These are phyloP conservation scores for Microcebus murinus DNA, from an alignment of 2,113 vertebrate species.

Conservation along the genomic window DNA sequence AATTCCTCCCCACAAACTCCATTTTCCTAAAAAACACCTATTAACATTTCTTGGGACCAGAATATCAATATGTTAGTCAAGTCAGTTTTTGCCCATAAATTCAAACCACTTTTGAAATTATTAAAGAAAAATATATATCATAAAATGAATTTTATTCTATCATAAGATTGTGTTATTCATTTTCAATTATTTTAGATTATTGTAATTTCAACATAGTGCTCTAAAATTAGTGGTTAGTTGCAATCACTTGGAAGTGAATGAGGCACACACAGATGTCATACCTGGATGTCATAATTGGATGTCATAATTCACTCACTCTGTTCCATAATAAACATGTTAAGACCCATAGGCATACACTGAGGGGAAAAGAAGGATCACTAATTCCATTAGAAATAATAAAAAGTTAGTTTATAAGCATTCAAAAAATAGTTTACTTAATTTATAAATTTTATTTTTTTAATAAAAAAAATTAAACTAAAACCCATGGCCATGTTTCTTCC, in stretches of 20 bases:
- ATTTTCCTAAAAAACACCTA: neutral
- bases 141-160: neutral
- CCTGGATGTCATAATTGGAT: too few species aligned
- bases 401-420: neutral
- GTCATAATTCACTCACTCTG: neutral
- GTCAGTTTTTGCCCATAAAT: neutral
- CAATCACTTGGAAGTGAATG: neutral
- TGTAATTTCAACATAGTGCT: neutral
- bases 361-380: neutral
- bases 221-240: neutral
- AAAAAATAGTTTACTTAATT: neutral
- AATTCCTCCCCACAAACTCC: neutral
- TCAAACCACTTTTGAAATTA: slow-evolving; percentile 29
- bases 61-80: neutral
- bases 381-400: neutral
- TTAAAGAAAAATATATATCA: neutral
- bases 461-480: neutral
- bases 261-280: neutral
- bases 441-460: neutral
- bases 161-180: neutral
- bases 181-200: slow-evolving; percentile 31
- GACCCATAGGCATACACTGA: neutral
- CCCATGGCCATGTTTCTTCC: neutral
- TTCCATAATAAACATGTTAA: neutral
- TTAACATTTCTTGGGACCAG: neutral